Evolutionary conservation across 1,140 invertebrate species (phyloP), one percentile per base, ranked within the genome.

Genomic region (Schlechtendalia chinensis): DNA sequence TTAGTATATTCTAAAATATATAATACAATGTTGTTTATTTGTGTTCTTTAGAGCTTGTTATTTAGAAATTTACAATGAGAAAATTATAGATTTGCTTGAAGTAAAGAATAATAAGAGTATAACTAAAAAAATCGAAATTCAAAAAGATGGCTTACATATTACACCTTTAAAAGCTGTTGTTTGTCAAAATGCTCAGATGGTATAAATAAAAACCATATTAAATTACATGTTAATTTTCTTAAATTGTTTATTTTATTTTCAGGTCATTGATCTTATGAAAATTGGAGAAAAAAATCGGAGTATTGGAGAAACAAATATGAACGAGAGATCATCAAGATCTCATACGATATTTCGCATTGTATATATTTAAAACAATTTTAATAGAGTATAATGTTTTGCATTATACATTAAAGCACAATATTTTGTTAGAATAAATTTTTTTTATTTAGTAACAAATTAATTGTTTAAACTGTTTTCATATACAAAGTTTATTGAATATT

Each of bases 21-120:
- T 39, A 39, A 39, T 71, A 29, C 0, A 45, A 53, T 27, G 39
- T 32, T 61, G 27, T 17, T 19, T 67, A 22, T 67, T 39, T 39
- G 24, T 50, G 14, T 50, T 47, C 8, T 47, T 22, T 84, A 92
- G 93, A 85, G 88, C 93, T 61, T 91, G 91, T 58, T 91, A 94
- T 86, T 86, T 94, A 81, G 93, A 94, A 86, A 93, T 94, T 81
- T 94, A 94, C 83, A 94, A 94, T 84, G 93, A 94, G 86, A 92
- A 94, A 85, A 90, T 94, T 5, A 89, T 92, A 83, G 94, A 93
- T 87, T 85, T 94, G 27, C 84, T 94, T 17, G 87, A 88, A 22
- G 89, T 90, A 81, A 89, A 90, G 84, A 88, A 87, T 54, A 87
- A 86, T 47, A 88, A 90, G 82, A 83, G 19, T 45, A 17, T 63